Conservation (phyloP, 2,888 invertebrate genomes). For the Drosophila mimica region DNA sequence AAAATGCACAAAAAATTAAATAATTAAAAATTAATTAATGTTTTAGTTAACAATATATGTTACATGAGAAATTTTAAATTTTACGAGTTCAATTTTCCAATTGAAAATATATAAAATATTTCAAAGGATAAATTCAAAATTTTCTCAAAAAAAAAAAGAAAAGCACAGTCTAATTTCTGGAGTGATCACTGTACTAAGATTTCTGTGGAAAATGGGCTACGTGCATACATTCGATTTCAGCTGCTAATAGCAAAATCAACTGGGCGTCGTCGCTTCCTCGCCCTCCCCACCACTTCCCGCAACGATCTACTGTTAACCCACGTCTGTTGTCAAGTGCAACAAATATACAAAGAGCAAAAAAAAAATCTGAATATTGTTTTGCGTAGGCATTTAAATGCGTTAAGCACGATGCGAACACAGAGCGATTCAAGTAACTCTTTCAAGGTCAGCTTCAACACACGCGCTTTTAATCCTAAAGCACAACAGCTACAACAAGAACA, state of each 20-base stretch:
- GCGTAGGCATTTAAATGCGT: conserved; percentile 19
- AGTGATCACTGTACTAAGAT: background rate
- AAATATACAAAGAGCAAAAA: background rate
- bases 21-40: too few relatives aligned
- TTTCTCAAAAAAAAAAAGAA: background rate
- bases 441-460: conserved; percentile 34
- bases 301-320: too few relatives aligned
- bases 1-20: background rate
- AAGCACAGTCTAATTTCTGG: background rate
- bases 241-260: background rate
- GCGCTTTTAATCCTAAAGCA: background rate
- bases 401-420: conserved; percentile 29
- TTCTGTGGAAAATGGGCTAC: background rate
- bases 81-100: too few relatives aligned
- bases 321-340: conserved; percentile 9
- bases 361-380: background rate
- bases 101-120: background rate
- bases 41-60: background rate
- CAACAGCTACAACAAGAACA: background rate
- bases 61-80: background rate
- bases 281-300: background rate
- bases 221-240: background rate
- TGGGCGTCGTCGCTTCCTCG: background rate
- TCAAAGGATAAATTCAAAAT: background rate
- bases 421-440: conserved; percentile 19